Evolutionary conservation across 1,140 invertebrate species (phyloP).

Genomic region (Drosophila willistoni): DNA sequence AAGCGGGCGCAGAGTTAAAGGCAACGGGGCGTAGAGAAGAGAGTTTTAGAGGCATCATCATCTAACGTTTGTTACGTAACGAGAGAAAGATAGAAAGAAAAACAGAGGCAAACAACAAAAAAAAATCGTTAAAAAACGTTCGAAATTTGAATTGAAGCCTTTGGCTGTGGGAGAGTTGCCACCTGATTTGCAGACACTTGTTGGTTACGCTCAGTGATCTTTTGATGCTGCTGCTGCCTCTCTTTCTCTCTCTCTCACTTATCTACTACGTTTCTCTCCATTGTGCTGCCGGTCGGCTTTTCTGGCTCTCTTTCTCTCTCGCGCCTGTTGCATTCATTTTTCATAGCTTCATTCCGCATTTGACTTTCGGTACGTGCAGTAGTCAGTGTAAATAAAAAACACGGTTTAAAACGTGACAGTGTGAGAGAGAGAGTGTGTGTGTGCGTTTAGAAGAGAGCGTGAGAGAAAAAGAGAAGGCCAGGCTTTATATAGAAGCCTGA

Average conservation of each 20-base stretch:
- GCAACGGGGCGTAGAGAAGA: slow-evolving; percentile 49
- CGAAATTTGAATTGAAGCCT: slow-evolving; percentile 51
- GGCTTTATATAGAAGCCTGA: slow-evolving; percentile 1
- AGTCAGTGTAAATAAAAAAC: slow-evolving; percentile 21
- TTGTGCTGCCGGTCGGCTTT: slow-evolving; percentile 28
- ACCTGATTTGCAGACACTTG: slow-evolving; percentile 53
- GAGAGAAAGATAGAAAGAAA: slow-evolving; percentile 12
- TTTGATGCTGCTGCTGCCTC: slow-evolving; percentile 39
- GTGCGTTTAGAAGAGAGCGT: slow-evolving; percentile 5
- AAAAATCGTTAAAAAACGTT: slow-evolving; percentile 41
- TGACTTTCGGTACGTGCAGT: slow-evolving; percentile 64
- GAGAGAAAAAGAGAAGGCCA: slow-evolving; percentile 4
- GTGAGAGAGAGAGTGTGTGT: background rate
- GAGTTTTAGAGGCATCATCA: slow-evolving; percentile 21
- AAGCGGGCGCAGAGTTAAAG: slow-evolving; percentile 44
- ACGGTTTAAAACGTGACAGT: slow-evolving; percentile 2
- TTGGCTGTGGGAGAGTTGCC: slow-evolving; percentile 48
- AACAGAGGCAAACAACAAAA: slow-evolving; percentile 11
- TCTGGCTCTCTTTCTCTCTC: slow-evolving; percentile 17
- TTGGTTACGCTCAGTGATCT: slow-evolving; percentile 62
- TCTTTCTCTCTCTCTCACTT: background rate
- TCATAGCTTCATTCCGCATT: slow-evolving; percentile 54
- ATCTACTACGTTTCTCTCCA: background rate
- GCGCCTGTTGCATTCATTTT: slow-evolving; percentile 34
- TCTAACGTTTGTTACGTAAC: slow-evolving; percentile 61